phyloP scores from a whole-genome alignment of 2,888 invertebrate species.

The Drosophila atripex region DNA sequence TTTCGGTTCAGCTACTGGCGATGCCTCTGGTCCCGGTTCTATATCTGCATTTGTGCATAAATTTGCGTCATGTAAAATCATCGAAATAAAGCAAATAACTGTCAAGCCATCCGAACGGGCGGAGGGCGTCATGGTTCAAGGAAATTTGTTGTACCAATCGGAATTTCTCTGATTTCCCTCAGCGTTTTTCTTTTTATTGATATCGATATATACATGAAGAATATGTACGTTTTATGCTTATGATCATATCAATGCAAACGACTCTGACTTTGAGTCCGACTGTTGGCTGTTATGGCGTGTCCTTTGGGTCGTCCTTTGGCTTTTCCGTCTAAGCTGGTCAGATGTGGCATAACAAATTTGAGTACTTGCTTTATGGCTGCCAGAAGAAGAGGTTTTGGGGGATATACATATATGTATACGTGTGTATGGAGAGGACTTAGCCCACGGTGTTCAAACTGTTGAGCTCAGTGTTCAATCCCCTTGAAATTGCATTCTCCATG shows the following conservation, averaged over 20 bases:
- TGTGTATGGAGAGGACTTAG: background rate
- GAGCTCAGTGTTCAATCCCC: conserved; percentile 21
- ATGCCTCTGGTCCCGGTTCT: conserved; percentile 8
- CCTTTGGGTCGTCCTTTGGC: conserved; percentile 31
- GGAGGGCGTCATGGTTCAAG: conserved; percentile 2
- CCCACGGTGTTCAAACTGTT: conserved; percentile 25
- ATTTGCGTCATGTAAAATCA: conserved; percentile 72
- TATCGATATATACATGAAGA: conserved; percentile 39
- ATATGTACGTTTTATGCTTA: conserved; percentile 63
- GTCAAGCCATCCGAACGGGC: conserved; percentile 45
- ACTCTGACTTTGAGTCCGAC: conserved; percentile 22
- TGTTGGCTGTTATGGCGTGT: conserved; percentile 42
- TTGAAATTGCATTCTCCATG: conserved; percentile 39
- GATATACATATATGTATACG: conserved; percentile 4
- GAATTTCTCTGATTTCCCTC: conserved; percentile 38
- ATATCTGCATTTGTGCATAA: conserved; percentile 58
- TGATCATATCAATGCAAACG: conserved; percentile 60
- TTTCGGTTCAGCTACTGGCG: conserved; percentile 8
- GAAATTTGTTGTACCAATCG: conserved; percentile 17
- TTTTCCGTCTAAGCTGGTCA: conserved; percentile 32
- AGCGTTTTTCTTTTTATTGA: conserved; percentile 44
- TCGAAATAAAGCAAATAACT: conserved; percentile 76
- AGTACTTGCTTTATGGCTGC: conserved; percentile 39
- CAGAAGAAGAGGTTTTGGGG: conserved; percentile 25
- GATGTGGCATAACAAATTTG: conserved; percentile 43